These are phyloP conservation scores for Flexamia atlantica DNA, from an alignment of 2,888 invertebrate genomes.

Conservation along the genomic window DNA sequence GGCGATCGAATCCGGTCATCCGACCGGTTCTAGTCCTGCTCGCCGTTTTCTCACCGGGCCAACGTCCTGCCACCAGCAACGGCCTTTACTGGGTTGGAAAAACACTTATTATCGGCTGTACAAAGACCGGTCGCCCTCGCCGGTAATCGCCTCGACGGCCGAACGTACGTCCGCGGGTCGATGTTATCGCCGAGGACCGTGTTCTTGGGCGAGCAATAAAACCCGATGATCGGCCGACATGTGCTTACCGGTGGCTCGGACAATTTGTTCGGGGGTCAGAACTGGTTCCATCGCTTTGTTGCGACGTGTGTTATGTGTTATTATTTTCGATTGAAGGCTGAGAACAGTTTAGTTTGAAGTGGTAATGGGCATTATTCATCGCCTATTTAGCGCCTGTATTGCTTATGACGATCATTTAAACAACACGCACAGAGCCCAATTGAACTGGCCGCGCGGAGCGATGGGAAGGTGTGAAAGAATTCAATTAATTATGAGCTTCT, in stretches of 20 bases:
- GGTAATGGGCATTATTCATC: background rate
- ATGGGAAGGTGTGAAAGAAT: no score
- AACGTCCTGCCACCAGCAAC: slow-evolving; percentile 10
- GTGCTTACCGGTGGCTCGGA: background rate
- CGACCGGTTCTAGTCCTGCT: slow-evolving; percentile 29
- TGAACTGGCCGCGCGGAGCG: no score
- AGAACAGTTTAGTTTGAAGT: background rate
- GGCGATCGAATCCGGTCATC: slow-evolving; percentile 43
- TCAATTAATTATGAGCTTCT: no score
- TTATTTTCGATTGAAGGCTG: background rate
- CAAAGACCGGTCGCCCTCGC: slow-evolving; percentile 10
- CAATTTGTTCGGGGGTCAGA: background rate
- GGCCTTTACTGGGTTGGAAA: background rate
- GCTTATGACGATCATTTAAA: background rate
- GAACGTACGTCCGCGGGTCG: background rate
- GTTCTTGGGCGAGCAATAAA: slow-evolving; percentile 17
- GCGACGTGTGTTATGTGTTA: slow-evolving; percentile 1
- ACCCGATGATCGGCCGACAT: background rate
- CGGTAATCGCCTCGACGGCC: background rate
- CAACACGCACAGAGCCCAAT: no score
- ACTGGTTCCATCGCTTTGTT: slow-evolving; percentile 6
- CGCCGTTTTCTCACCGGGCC: slow-evolving; percentile 45
- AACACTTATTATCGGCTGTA: slow-evolving; percentile 3
- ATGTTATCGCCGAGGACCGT: slow-evolving; percentile 6
- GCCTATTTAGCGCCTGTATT: background rate